Conservation (phyloP, 2,113 vertebrate species). For the Probosciger aterrimus region DNA sequence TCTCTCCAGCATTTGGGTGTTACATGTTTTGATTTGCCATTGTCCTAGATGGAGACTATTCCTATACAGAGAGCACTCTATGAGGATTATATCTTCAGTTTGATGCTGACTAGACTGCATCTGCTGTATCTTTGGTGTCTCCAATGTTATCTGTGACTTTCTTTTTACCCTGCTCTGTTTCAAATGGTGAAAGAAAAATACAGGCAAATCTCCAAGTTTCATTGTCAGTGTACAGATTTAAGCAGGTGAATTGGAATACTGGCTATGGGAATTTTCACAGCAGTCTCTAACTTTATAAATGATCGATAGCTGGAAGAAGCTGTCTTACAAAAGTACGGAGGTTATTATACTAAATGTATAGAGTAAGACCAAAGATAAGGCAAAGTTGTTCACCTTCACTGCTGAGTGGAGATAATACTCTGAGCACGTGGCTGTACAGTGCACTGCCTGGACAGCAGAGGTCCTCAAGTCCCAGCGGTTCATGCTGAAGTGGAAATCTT, state of each 20-base stretch:
- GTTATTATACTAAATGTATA: not conserved
- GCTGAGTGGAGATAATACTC: not conserved
- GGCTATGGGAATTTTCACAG: not conserved
- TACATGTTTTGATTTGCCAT: fast-evolving
- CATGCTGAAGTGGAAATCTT: not conserved
- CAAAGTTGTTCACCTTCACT: not conserved
- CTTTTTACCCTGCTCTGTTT: not conserved
- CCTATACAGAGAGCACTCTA: not conserved
- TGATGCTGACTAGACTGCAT: not conserved
- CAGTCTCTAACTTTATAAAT: not conserved
- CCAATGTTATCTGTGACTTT: not conserved
- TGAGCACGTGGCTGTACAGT: not conserved
- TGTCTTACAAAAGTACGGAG: not conserved
- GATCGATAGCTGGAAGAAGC: not conserved
- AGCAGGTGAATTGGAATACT: not conserved
- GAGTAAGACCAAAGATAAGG: not conserved
- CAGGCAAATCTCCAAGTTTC: not conserved
- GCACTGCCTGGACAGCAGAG: constrained; percentile 69
- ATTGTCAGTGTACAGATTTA: fast-evolving
- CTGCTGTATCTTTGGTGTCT: not conserved
- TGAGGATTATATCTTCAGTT: not conserved
- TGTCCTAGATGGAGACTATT: not conserved
- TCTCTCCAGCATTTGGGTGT: not conserved
- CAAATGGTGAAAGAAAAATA: not conserved
- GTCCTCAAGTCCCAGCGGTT: constrained; percentile 70